phyloP scores from a whole-genome alignment of 2,113 vertebrate species.

The Herpetotheres cachinnans region DNA sequence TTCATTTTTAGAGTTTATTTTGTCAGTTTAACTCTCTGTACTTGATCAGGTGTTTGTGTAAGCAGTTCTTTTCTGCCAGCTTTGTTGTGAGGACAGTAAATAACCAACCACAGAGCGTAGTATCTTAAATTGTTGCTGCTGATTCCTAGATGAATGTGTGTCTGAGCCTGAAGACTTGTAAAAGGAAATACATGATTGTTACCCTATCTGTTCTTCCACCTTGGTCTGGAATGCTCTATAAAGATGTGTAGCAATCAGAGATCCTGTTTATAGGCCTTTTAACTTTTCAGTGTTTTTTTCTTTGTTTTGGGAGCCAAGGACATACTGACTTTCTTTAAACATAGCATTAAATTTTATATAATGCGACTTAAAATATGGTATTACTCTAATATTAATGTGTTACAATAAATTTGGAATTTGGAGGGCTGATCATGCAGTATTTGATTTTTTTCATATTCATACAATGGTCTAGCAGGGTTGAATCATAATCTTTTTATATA shows the following conservation, averaged over 20 bases:
- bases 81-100: background rate
- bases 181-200: background rate
- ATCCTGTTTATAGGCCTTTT: background rate
- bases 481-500: background rate
- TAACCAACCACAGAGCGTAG: background rate
- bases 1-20: background rate
- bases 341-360: background rate
- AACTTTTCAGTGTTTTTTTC: background rate
- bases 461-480: background rate
- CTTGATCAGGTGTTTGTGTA: background rate
- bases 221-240: background rate
- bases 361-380: background rate
- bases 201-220: background rate
- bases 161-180: background rate
- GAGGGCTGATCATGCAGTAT: background rate
- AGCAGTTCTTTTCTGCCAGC: background rate
- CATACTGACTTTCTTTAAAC: background rate
- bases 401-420: background rate
- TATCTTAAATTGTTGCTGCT: background rate
- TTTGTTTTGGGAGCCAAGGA: slow-evolving; percentile 16
- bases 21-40: background rate
- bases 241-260: background rate
- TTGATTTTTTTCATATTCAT: background rate
- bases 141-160: background rate
- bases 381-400: background rate